phyloP scores from a whole-genome alignment of 2,113 vertebrate species.

The Scartelaos histophorus region DNA sequence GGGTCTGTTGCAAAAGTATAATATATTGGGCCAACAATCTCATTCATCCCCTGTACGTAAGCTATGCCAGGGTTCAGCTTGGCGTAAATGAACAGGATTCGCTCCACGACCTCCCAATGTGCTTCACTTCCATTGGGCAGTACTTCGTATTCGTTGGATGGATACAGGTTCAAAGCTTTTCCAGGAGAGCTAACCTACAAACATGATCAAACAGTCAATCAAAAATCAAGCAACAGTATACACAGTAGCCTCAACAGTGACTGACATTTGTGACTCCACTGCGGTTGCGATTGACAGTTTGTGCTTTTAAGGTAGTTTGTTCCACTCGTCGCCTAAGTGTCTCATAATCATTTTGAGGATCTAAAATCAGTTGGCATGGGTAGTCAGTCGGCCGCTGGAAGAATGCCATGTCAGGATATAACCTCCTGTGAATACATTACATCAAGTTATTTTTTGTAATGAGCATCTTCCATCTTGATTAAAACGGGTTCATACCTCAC shows the following conservation, averaged over 20 bases:
- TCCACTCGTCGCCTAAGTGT: conserved; percentile 90
- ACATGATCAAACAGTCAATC: background rate
- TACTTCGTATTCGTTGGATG: conserved; percentile 87
- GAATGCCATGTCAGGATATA: conserved; percentile 97
- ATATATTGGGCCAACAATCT: conserved; percentile 96
- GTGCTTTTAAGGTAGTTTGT: conserved; percentile 92
- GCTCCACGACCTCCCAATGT: conserved; percentile 98
- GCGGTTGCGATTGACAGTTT: conserved; percentile 93
- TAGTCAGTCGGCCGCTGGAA: conserved; percentile 95
- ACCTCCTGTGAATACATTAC: conserved; percentile 76
- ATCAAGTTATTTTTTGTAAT: background rate
- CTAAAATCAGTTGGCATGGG: conserved; percentile 91
- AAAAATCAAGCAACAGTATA: background rate
- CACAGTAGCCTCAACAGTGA: background rate
- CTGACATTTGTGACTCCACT: conserved; percentile 96
- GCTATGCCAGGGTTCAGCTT: conserved; percentile 98
- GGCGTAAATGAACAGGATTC: conserved; percentile 98
- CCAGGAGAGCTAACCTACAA: conserved; percentile 92
- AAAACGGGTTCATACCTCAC: conserved; percentile 81
- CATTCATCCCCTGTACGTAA: conserved; percentile 98
- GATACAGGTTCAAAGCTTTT: conserved; percentile 77
- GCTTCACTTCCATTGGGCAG: conserved; percentile 91
- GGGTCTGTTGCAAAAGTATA: conserved; percentile 97
- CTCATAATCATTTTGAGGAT: conserved; percentile 96
- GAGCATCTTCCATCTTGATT: background rate